Base-by-base conservation (phyloP, 2,888 invertebrate species). In the Operophtera brumata region DNA sequence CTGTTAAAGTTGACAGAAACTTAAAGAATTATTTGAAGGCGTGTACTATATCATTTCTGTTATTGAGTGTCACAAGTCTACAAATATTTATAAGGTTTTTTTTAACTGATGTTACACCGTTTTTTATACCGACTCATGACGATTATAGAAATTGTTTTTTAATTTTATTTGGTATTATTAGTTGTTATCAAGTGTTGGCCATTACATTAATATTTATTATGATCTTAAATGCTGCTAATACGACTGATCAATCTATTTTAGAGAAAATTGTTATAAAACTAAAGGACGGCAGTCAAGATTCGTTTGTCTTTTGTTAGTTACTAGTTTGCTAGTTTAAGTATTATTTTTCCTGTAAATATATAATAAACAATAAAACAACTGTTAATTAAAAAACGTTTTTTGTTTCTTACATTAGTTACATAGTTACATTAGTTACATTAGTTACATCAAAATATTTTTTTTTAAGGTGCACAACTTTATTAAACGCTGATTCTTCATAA, bases 171-270 rank as follows among this genome's bases (percentile, higher is more conserved):
- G 42, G 32, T 13, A 0, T 46, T 8, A 28, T 55, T 9, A 50
- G 42, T 46, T 46, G 36, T 11, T 55, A 55, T 11, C 46, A 55
- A 42, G 46, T 42, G 13, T 26, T 50, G 9, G 54, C 54, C 1
- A 49, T 55, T 13, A 55, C 49, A 6, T 34, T 46, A 2, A 45
- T 55, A 37, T 55, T 55, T 47, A 14, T 55, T 11, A 45, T 42
- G 42, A 41, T 42, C 37, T 42, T 55, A 5, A 55, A 37, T 14
- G 37, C 42, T 13, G 46, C 54, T 34, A 50, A 50, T 36, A 49
- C 37, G 8, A 50, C 54, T 12, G 46, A 55, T 4, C 35, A 42
- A n/a, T 26, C 54, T 14, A 25, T 50, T 42, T 2, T 26, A 3
- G 32, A 49, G 7, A 35, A 42, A 43, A 45, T 55, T 32, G n/a